Base-by-base conservation (phyloP, 2,113 vertebrate species). In the Dasyprocta punctata region DNA sequence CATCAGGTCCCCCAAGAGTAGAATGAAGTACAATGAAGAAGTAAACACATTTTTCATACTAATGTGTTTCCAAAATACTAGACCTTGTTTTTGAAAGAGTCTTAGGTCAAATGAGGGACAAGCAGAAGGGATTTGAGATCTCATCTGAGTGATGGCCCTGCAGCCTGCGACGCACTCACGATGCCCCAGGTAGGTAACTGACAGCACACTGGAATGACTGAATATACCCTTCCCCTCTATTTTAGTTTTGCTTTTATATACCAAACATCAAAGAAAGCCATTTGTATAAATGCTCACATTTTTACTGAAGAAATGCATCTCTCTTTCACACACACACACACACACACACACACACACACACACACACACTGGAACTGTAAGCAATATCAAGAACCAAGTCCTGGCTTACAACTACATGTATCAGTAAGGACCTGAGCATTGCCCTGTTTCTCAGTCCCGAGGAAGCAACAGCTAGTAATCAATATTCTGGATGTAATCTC, bases 401-500 rank as follows among this genome's bases (percentile, higher is more conserved):
- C 58, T 85, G 86, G 30, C 36, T 60, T 94, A 75, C 38, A 83
- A 83, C 69, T 88, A 90, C 81, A 73, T 36, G 2, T 11, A 52
- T 30, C 44, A 90, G 14, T 16, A 5, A 36, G 67, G 16, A 7
- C 67, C 80, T 87, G 44, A 71, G 7, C 24, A 54, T 88, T 92
- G 63, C 49, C 44, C 20, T 60, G 77, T 22, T 87, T 89, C 85
- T 82, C 58, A 91, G 88, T 85, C 49, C 90, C n/a, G 38, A 90
- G 77, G 82, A 63, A 78, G 77, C n/a, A 49, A 92, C 61, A 49
- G 85, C 82, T 71, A 63, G 92, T 88, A 82, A 97, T 96, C 96
- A n/a, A 83, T 83, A 96, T 90, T 92, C 94, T 56, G 81, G 54
- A 81, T 94, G 65, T 75, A 92, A 93, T 90, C 90, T 96, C 90